A percentile compares a stretch with the other conserved stretches of the same genome.
Conservation (phyloP, 2,888 invertebrate genomes). For the Teinopalpus imperialis region DNA sequence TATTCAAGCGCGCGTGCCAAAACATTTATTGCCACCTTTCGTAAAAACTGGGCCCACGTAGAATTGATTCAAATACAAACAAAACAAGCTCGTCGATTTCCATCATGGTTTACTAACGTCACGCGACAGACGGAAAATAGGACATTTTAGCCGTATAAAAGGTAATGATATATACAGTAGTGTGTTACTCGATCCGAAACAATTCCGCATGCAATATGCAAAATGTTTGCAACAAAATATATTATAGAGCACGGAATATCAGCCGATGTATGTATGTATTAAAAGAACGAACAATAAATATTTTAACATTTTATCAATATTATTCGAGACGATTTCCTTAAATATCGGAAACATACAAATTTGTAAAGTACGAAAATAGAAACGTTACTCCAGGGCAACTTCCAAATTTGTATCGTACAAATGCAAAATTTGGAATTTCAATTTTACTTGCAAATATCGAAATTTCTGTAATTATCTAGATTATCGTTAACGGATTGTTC, state of each 20-base stretch:
- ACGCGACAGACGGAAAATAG: slow-evolving; percentile 14
- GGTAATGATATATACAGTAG: slow-evolving; percentile 7
- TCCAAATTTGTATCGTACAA: too few species aligned
- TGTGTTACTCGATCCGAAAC: background rate
- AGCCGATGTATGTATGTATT: slow-evolving; percentile 24
- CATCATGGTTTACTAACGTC: slow-evolving; percentile 1
- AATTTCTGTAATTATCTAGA: too few species aligned
- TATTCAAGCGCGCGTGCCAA: too few species aligned
- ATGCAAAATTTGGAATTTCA: too few species aligned
- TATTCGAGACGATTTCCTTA: too few species aligned
- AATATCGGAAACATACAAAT: too few species aligned
- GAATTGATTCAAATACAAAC: slow-evolving; percentile 13
- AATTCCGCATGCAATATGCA: slow-evolving; percentile 24
- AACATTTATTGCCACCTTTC: background rate
- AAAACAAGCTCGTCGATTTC: slow-evolving; percentile 7
- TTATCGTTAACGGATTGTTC: too few species aligned
- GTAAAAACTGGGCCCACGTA: background rate
- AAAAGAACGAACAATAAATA: slow-evolving; percentile 17
- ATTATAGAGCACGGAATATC: slow-evolving; percentile 11
- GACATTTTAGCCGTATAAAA: slow-evolving; percentile 7
- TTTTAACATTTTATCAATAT: too few species aligned
- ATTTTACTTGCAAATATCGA: too few species aligned
- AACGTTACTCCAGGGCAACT: too few species aligned
- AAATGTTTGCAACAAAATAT: slow-evolving; percentile 12
- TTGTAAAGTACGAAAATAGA: too few species aligned